These are phyloP conservation scores for Abscondita cerata DNA, from an alignment of 2,888 invertebrate genomes.

Conservation along the genomic window DNA sequence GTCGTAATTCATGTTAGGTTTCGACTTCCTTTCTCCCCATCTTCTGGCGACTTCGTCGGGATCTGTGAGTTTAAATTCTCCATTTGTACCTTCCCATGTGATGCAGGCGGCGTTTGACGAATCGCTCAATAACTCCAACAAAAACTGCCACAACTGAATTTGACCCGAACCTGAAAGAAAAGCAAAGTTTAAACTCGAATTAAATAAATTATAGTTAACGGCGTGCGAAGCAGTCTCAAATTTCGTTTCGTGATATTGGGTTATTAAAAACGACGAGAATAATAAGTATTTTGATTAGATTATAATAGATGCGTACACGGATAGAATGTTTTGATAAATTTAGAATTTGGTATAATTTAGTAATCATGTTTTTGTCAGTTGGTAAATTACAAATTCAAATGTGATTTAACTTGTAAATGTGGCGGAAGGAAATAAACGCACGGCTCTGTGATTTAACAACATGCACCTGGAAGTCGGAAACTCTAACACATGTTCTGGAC, in stretches of 20 bases:
- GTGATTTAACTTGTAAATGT: constrained; percentile 44
- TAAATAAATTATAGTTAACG: background rate
- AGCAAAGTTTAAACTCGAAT: background rate
- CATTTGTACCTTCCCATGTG: constrained; percentile 98
- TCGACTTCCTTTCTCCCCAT: constrained; percentile 99
- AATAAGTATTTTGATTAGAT: background rate
- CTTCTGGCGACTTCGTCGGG: constrained; percentile 97
- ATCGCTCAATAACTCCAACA: constrained; percentile 94
- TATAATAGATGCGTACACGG: constrained; percentile 18
- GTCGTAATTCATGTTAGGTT: constrained; percentile 99
- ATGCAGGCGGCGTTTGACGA: constrained; percentile 95
- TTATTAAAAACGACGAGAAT: constrained; percentile 7
- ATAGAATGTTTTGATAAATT: constrained; percentile 27
- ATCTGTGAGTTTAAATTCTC: constrained; percentile 97
- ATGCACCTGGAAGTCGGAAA: constrained; percentile 39
- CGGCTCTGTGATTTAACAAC: constrained; percentile 39
- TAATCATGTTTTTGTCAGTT: constrained; percentile 49
- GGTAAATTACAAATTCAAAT: constrained; percentile 44
- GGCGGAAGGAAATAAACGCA: constrained; percentile 45
- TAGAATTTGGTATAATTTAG: constrained; percentile 43
- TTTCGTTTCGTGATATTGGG: constrained; percentile 16
- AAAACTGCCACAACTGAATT: constrained; percentile 99
- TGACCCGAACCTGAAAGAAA: constrained; percentile 85
- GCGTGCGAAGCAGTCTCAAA: background rate
- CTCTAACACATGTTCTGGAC: constrained; percentile 36